Base-by-base conservation (phyloP, 2,797 vertebrate species). In the Iguana delicatissima region DNA sequence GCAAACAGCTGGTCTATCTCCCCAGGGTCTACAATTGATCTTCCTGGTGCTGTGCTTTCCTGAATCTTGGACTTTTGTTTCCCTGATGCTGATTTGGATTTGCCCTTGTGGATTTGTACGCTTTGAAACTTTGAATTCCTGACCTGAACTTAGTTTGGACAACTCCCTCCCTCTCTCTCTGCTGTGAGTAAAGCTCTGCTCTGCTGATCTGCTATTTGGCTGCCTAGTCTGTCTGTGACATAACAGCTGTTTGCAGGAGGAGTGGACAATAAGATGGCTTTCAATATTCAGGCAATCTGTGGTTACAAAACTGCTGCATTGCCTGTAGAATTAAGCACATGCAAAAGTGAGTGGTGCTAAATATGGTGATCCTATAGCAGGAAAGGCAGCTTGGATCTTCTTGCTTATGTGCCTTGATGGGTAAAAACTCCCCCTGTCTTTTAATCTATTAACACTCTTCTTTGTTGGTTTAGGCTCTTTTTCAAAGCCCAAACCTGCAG, bases 251-350 rank as follows among this genome's bases (percentile, higher is more conserved):
- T 92, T 35, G 89, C 74, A 52, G 95, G 84, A 90, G 98, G 98
- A 26, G 89, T 98, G 80, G 97, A 96, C 81, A 0, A 6, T 6
- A 94, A 96, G 2, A 96, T 93, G n/a, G 94, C 97, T 1, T 52
- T 42, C 5, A 97, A 97, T 89, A 95, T 97, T 81, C 98, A 97
- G 94, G 38, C 85, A 10, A 96, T 98, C 88, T 92, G 10, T 52
- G 1, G 90, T 10, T 91, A 96, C 84, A 97, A 87, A 67, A 94
- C 96, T 3, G 1, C 0, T 0, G 92, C 96, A 72, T 79, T 96
- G 85, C 86, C 42, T 86, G 79, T 86, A 35, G 87, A 90, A 50
- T 86, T 89, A 0, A 92, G 24, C 73, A 83, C 82, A 7, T 52
- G 9, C 0, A 93, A 62, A 92, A 85, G 96, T 97, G 92, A 95